These are phyloP conservation scores for Brachionus manjavacas DNA, from an alignment of 1,140 invertebrate species.

Conservation along the genomic window DNA sequence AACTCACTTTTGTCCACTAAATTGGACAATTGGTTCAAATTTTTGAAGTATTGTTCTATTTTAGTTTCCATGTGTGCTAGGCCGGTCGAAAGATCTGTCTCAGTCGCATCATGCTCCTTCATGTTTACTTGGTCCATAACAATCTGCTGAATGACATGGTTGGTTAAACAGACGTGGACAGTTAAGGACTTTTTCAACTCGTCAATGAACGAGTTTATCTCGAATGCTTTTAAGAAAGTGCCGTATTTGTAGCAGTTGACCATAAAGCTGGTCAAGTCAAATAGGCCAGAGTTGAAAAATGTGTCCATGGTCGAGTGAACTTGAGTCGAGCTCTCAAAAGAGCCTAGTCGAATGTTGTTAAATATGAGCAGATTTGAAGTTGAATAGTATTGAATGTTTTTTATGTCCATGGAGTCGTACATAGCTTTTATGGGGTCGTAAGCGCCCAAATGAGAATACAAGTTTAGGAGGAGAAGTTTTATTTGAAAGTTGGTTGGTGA, in stretches of 20 bases:
- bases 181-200: neutral
- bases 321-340: neutral
- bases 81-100: neutral
- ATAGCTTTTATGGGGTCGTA: neutral
- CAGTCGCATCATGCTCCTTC: neutral
- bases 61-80: neutral
- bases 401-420: slow-evolving; percentile 37
- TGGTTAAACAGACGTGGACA: slow-evolving; percentile 22
- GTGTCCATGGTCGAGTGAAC: neutral
- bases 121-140: neutral
- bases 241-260: slow-evolving; percentile 40
- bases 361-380: neutral
- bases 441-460: slow-evolving; percentile 33
- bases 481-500: slow-evolving; percentile 38
- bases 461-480: neutral
- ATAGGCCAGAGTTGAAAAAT: neutral
- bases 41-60: slow-evolving; percentile 22
- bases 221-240: slow-evolving; percentile 34
- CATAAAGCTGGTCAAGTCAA: slow-evolving; percentile 30
- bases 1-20: neutral
- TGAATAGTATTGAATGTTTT: slow-evolving; percentile 40
- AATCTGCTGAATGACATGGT: neutral
- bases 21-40: neutral
- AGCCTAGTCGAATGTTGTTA: slow-evolving; percentile 9
- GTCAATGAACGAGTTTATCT: slow-evolving; percentile 8